Conservation (phyloP, 1,140 invertebrate genomes). For the Stegodyphus mimosarum region DNA sequence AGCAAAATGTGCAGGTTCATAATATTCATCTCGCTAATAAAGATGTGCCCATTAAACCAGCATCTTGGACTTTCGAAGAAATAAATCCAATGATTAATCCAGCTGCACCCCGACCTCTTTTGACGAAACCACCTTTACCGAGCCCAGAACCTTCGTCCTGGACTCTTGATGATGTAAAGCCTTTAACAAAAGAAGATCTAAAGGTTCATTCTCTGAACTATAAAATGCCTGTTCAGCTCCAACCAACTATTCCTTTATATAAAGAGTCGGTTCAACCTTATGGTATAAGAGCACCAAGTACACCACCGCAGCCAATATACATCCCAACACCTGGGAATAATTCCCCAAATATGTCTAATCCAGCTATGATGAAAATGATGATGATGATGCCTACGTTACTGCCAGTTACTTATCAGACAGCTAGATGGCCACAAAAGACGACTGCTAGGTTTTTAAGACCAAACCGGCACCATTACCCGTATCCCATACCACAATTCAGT, state of each 20-base stretch:
- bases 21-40: neutral
- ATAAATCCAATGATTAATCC: conserved; percentile 41
- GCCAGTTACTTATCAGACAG: conserved; percentile 42
- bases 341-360: conserved; percentile 13
- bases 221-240: conserved; percentile 28
- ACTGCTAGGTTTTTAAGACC: neutral
- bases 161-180: conserved; percentile 36
- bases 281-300: neutral
- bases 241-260: conserved; percentile 1
- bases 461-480: conserved; percentile 19
- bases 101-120: no score
- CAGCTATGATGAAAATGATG: conserved; percentile 41
- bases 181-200: conserved; percentile 40
- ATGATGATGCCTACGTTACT: conserved; percentile 52
- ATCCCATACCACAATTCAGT: conserved; percentile 51
- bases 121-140: neutral
- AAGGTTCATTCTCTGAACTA: conserved; percentile 36
- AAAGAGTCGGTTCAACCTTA: conserved; percentile 26
- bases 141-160: conserved; percentile 40
- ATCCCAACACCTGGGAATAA: neutral
- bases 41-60: neutral
- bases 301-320: conserved; percentile 27
- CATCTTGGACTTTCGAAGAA: conserved; percentile 41
- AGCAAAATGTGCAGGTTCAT: neutral
- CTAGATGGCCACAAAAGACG: conserved; percentile 35